Evolutionary conservation across 2,888 invertebrate species (phyloP).

Genomic region (Allacma fusca): DNA sequence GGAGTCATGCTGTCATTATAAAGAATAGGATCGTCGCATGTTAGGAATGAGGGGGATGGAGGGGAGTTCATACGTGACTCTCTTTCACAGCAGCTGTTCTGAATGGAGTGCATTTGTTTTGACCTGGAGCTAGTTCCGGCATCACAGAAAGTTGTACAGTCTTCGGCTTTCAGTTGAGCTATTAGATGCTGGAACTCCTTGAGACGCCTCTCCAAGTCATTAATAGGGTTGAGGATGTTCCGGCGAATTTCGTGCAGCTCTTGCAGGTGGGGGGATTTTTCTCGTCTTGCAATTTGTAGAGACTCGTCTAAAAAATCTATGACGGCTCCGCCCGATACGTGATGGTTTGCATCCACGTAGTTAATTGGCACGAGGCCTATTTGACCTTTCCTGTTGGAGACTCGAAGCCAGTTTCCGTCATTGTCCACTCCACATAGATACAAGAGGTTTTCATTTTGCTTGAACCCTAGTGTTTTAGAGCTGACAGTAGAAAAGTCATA

Average conservation of each 20-base stretch:
- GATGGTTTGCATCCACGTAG: slow-evolving; percentile 59
- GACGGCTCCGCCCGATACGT: slow-evolving; percentile 49
- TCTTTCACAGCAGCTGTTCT: background rate
- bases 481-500: slow-evolving; percentile 58
- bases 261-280: slow-evolving; percentile 47
- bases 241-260: slow-evolving; percentile 53
- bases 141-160: background rate
- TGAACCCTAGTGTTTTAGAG: slow-evolving; percentile 58
- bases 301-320: slow-evolving; percentile 57
- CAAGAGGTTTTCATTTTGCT: slow-evolving; percentile 54
- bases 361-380: slow-evolving; percentile 63
- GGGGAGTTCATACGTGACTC: background rate
- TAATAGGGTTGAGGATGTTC: slow-evolving; percentile 53
- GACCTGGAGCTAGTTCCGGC: background rate
- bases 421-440: slow-evolving; percentile 55
- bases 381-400: slow-evolving; percentile 61
- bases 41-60: slow-evolving; percentile 14
- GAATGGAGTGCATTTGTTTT: background rate
- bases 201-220: slow-evolving; percentile 49
- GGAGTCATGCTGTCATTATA: background rate
- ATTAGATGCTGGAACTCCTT: slow-evolving; percentile 53
- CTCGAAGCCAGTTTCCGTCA: slow-evolving; percentile 62
- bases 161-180: slow-evolving; percentile 45
- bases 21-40: background rate
- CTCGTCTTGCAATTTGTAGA: slow-evolving; percentile 52